These are phyloP conservation scores for Mus pahari DNA, from an alignment of 2,113 vertebrate genomes.

Conservation along the genomic window DNA sequence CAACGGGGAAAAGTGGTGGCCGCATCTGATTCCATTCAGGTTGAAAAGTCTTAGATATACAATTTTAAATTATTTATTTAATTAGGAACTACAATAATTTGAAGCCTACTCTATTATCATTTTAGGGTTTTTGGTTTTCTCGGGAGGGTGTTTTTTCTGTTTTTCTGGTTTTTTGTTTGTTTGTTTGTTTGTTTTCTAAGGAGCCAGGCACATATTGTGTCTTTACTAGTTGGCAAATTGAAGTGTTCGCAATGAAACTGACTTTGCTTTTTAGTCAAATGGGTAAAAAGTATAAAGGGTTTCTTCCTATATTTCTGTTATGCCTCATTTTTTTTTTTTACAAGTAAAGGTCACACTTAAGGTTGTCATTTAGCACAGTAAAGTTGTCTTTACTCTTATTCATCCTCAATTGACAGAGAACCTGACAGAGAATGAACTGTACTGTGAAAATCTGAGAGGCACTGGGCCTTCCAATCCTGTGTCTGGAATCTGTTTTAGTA, in stretches of 20 bases:
- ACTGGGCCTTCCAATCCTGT: not conserved
- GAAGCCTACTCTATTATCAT: not conserved
- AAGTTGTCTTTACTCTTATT: not conserved
- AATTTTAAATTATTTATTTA: not conserved
- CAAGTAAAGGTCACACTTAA: not conserved
- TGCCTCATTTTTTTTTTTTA: not conserved
- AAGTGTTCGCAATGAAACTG: not conserved
- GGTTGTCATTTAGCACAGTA: not conserved
- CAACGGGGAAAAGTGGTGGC: not conserved
- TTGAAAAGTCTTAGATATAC: slow-evolving; percentile 37
- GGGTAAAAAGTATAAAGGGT: not conserved
- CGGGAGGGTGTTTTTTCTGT: slow-evolving; percentile 9
- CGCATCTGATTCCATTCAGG: not conserved
- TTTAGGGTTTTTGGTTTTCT: not conserved
- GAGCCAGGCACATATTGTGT: not conserved
- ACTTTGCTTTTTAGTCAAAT: slow-evolving; percentile 44
- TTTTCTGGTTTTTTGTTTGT: not conserved
- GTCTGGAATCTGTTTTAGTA: not conserved
- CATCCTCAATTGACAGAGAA: not conserved
- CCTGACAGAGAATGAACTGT: not conserved
- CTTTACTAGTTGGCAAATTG: not conserved
- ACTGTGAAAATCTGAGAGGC: not conserved
- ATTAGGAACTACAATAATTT: slow-evolving; percentile 46
- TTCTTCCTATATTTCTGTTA: slow-evolving; percentile 13
- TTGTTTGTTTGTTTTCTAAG: slow-evolving; percentile 14